Conservation (phyloP, 2,113 vertebrate species). For the Paedocypris sp. region DNA sequence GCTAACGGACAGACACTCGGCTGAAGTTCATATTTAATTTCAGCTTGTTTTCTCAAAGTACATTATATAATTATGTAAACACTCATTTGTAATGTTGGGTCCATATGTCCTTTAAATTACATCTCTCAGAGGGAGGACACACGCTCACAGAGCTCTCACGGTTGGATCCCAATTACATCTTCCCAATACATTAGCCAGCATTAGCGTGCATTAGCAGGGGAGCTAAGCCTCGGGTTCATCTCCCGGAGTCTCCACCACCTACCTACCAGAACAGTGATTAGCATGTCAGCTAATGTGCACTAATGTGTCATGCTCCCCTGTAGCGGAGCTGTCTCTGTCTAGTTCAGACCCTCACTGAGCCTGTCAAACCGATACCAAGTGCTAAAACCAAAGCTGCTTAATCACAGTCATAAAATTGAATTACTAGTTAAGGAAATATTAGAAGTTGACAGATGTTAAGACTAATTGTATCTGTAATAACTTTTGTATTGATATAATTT, state of each 20-base stretch:
- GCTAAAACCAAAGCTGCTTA: neutral
- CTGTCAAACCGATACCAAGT: constrained; percentile 9
- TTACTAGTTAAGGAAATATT: neutral
- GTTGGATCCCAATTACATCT: constrained; percentile 55
- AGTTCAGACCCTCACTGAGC: neutral
- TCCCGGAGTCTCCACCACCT: constrained; percentile 38
- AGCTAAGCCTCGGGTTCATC: constrained; percentile 42
- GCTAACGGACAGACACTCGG: neutral
- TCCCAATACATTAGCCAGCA: constrained; percentile 55
- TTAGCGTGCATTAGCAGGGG: constrained; percentile 51
- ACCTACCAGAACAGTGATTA: constrained; percentile 49
- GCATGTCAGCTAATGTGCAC: constrained; percentile 45
- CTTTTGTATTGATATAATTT: too few relatives aligned
- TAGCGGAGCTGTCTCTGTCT: constrained; percentile 15
- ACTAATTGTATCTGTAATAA: too few relatives aligned
- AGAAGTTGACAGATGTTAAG: too few relatives aligned
- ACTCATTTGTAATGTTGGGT: neutral
- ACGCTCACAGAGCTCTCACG: constrained; percentile 32
- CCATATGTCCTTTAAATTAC: constrained; percentile 9
- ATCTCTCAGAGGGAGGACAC: constrained; percentile 10
- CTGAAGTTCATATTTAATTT: neutral
- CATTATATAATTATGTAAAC: constrained; percentile 1
- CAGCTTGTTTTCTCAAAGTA: neutral
- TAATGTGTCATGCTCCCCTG: constrained; percentile 36
- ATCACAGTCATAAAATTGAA: neutral